Evolutionary conservation across 2,113 vertebrate genomes (phyloP).

Genomic region (Guaruba guarouba): DNA sequence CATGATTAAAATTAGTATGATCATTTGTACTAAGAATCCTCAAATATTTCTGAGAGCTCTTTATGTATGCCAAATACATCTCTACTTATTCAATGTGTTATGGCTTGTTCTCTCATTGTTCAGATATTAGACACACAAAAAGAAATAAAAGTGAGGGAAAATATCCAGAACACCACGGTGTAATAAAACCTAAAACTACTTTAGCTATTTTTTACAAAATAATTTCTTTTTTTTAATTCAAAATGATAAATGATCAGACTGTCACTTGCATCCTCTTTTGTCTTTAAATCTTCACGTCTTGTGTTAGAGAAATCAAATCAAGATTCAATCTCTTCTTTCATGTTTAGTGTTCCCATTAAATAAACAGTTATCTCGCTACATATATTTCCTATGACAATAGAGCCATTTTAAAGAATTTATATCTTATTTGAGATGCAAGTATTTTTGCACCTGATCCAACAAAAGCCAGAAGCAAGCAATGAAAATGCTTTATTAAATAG

Average conservation of each 20-base stretch:
- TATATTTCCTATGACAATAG: not conserved
- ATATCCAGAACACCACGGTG: not conserved
- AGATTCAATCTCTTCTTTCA: not conserved
- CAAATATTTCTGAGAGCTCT: not conserved
- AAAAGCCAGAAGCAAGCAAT: not conserved
- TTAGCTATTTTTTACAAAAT: not conserved
- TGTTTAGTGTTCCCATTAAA: not conserved
- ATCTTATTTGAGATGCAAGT: not conserved
- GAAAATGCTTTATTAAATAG: constrained; percentile 44
- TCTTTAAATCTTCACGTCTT: not conserved
- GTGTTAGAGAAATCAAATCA: not conserved
- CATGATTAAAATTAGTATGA: not conserved
- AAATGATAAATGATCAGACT: not conserved
- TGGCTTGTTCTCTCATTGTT: not conserved
- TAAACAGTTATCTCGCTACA: not conserved
- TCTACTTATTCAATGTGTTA: not conserved
- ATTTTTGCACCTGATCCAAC: constrained; percentile 8
- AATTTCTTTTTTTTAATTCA: not conserved
- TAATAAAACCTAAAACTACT: not conserved
- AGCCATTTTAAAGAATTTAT: not conserved
- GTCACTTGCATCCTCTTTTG: not conserved
- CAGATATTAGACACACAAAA: not conserved
- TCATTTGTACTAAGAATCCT: not conserved
- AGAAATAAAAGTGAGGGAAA: not conserved
- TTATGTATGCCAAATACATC: not conserved